A percentile compares a stretch with the other conserved stretches of the same genome.
Conservation (phyloP, 2,113 vertebrate genomes). For the Zingel zingel region DNA sequence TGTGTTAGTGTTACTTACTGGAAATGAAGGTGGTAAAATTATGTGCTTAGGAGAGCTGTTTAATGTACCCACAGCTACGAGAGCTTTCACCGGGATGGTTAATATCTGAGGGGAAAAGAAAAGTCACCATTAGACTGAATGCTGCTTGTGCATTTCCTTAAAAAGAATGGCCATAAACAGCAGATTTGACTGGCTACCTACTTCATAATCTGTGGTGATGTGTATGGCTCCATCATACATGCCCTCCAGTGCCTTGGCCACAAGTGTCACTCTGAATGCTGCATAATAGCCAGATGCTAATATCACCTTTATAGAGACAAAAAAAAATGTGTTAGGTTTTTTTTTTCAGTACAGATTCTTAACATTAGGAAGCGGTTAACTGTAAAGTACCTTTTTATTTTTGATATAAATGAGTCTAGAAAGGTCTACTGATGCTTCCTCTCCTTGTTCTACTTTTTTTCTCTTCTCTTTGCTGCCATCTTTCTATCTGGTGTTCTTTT, state of each 20-base stretch:
- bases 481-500: background rate
- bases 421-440: background rate
- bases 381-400: background rate
- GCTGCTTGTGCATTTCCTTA: background rate
- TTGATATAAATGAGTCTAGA: background rate
- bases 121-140: background rate
- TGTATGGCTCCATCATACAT: conserved; percentile 94
- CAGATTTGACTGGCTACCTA: conserved; percentile 50
- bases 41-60: conserved; percentile 92
- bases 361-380: background rate
- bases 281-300: conserved; percentile 95
- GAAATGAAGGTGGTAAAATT: conserved; percentile 91
- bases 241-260: conserved; percentile 93
- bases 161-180: background rate
- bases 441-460: background rate
- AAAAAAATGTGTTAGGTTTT: background rate
- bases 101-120: conserved; percentile 85
- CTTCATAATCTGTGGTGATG: conserved; percentile 98
- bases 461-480: background rate
- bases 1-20: conserved; percentile 84
- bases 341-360: background rate
- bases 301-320: conserved; percentile 86
- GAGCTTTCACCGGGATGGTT: conserved; percentile 93
- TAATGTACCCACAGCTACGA: conserved; percentile 92
- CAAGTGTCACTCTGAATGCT: conserved; percentile 92